These are phyloP conservation scores for Corythaixoides concolor DNA, from an alignment of 2,113 vertebrate species.

Conservation along the genomic window DNA sequence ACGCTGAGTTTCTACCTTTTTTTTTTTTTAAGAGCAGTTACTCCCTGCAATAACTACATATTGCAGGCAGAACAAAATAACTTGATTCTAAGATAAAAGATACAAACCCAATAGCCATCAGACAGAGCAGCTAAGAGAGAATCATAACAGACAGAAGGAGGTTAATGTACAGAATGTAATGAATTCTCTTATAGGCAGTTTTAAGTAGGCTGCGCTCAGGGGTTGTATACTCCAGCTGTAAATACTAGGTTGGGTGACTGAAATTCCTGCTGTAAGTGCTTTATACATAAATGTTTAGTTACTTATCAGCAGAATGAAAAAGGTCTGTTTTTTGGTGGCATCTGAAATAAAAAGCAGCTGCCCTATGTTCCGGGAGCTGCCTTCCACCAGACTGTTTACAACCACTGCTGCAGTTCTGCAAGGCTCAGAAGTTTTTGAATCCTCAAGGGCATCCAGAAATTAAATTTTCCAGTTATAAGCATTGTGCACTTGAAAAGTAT, in stretches of 20 bases:
- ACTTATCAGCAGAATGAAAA: conserved; percentile 40
- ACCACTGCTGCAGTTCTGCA: not conserved
- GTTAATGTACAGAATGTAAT: not conserved
- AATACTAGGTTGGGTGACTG: not conserved
- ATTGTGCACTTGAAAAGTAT: not conserved
- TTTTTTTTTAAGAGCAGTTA: not conserved
- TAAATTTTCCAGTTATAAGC: not conserved
- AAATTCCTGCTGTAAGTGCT: conserved; percentile 22
- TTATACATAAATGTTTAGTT: conserved; percentile 39
- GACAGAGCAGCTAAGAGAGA: not conserved
- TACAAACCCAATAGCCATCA: not conserved
- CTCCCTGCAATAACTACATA: not conserved
- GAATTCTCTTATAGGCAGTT: not conserved
- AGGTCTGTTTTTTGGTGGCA: not conserved
- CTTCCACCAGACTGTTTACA: not conserved
- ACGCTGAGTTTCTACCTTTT: not conserved
- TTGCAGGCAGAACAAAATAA: not conserved
- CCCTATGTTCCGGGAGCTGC: not conserved
- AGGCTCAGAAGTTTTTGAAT: not conserved
- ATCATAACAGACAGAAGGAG: not conserved
- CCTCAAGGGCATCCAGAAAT: not conserved
- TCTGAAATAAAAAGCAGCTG: conserved; percentile 44
- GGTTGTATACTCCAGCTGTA: conserved; percentile 13
- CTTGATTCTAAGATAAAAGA: not conserved
- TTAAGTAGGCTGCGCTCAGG: not conserved